Evolutionary conservation across 2,113 vertebrate genomes (phyloP), one percentile per base, ranked within the genome.

Genomic region (Grammomys surdaster): DNA sequence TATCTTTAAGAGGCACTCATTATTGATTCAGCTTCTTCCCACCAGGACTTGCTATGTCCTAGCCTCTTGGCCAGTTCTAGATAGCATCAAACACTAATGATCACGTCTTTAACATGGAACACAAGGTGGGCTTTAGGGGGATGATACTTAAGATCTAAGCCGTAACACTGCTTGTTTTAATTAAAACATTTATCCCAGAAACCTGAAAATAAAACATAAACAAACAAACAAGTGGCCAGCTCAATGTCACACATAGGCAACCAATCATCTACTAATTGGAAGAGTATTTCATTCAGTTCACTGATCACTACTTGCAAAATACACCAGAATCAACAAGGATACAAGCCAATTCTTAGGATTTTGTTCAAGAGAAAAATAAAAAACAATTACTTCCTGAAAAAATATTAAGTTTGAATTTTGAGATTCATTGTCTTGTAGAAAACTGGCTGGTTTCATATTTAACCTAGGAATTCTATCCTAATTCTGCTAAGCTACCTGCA

Each of bases 391-490:
- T 78, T 77, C 1, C n/a, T 3, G 14, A 36, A 17, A 84, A 75
- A 94, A 67, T 93, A 17, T 54, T 75, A 78, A 67, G 54, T 84
- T 20, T 26, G 48, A 86, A 89, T 67, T 28, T 5, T 88, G 65
- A 89, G 3, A 12, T 80, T 76, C 65, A 88, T 63, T 77, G 8
- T 26, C 11, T 33, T 84, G 3, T 31, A 87, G 24, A 7, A 94
- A 89, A 92, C 80, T 76, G 40, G n/a, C 22, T 65, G 43, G 28
- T 73, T 96, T 95, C 93, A 67, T 58, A 89, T 28, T 11, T 72
- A 77, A 95, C 16, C 7, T 77, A 81, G 54, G 36, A 89, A 69
- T 46, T n/a, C 60, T 51, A 82, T 54, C 33, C 73, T 78, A 65
- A 76, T 84, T 65, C 7, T 9, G 72, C 36, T 92, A 85, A 78